Conservation (phyloP, 2,888 invertebrate genomes). For the Lasioglossum figueresi region DNA sequence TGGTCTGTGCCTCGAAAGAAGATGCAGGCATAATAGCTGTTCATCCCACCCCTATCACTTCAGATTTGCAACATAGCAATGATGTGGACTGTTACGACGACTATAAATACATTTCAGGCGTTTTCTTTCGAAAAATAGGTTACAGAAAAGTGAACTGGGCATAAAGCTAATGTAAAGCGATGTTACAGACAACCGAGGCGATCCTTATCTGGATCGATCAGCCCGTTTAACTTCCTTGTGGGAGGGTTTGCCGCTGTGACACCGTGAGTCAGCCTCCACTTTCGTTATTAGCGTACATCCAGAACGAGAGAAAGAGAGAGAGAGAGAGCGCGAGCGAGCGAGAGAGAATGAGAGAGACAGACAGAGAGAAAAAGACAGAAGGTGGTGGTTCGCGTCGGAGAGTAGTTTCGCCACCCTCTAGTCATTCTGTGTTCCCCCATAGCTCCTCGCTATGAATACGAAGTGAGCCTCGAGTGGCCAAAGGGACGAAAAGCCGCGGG, state of each 20-base stretch:
- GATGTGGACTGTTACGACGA: background rate
- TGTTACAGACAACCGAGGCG: constrained; percentile 35
- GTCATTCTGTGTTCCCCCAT: constrained; percentile 18
- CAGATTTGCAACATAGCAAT: background rate
- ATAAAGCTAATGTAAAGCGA: constrained; percentile 42
- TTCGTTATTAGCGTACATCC: constrained; percentile 70
- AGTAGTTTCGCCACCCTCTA: constrained; percentile 55
- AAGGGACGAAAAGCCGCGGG: constrained; percentile 52
- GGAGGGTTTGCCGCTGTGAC: constrained; percentile 55
- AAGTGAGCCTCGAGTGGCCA: constrained; percentile 68
- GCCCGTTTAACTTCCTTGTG: constrained; percentile 57
- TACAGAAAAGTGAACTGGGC: constrained; percentile 25
- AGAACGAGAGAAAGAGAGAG: constrained; percentile 41
- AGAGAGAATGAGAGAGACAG: constrained; percentile 21
- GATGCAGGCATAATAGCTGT: background rate
- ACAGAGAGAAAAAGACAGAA: constrained; percentile 18
- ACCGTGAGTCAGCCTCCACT: constrained; percentile 75
- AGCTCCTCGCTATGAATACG: constrained; percentile 68
- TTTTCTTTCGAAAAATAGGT: background rate
- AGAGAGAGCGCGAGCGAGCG: too few relatives aligned
- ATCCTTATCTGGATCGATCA: constrained; percentile 73
- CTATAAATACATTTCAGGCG: background rate
- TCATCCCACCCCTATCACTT: background rate
- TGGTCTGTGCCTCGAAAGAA: background rate
- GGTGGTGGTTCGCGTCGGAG: constrained; percentile 49